phyloP scores from a whole-genome alignment of 2,888 invertebrate genomes.

The Aspidiotus rigidus region DNA sequence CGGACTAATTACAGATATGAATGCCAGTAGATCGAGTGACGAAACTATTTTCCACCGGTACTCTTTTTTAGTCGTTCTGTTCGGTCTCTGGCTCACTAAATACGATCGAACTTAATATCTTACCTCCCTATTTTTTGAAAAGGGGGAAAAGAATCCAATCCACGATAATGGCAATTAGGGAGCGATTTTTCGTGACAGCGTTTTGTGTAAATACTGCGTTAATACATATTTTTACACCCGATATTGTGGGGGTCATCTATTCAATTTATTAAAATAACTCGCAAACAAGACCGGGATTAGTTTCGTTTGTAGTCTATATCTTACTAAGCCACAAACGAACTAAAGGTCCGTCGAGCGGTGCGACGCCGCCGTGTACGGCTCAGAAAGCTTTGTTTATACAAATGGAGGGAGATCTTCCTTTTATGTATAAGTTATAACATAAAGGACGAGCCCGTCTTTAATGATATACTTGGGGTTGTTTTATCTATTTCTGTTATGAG shows the following conservation, averaged over 20 bases:
- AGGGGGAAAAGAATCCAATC: too few relatives aligned
- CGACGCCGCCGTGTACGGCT: neutral
- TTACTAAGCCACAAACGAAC: neutral
- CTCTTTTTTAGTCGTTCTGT: too few relatives aligned
- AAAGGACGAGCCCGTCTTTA: slow-evolving; percentile 16
- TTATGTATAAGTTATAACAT: slow-evolving; percentile 18
- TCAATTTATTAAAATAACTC: slow-evolving; percentile 14
- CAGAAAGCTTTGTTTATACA: slow-evolving; percentile 10
- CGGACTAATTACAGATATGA: too few relatives aligned
- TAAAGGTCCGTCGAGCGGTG: too few relatives aligned
- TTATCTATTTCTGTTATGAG: slow-evolving; percentile 25
- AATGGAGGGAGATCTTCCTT: slow-evolving; percentile 13
- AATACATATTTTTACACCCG: neutral
- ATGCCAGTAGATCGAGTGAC: too few relatives aligned
- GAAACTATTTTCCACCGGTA: too few relatives aligned
- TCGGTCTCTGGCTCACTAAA: too few relatives aligned
- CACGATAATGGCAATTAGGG: neutral
- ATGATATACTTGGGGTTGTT: slow-evolving; percentile 23
- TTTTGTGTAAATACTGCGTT: neutral
- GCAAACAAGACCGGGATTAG: slow-evolving; percentile 12
- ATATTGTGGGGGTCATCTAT: neutral
- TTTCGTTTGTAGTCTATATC: neutral
- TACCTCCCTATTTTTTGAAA: too few relatives aligned
- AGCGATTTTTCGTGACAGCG: neutral
- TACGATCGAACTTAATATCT: too few relatives aligned